Conservation (phyloP, 2,888 invertebrate genomes). For the Helicoverpa assulta region DNA sequence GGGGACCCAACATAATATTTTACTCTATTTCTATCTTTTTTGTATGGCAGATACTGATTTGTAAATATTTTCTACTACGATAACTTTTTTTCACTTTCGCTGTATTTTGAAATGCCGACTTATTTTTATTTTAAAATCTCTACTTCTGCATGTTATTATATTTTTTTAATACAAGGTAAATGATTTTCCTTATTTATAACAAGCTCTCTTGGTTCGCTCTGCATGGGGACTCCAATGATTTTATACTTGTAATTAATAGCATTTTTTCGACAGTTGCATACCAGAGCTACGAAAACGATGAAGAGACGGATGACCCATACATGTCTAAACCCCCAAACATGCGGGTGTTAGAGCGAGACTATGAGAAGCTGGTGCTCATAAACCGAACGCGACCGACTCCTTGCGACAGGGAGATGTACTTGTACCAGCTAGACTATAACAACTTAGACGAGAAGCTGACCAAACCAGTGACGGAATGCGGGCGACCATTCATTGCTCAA, state of each 20-base stretch:
- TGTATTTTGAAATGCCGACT: conserved; percentile 4
- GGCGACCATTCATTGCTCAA: conserved; percentile 93
- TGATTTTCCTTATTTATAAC: conserved; percentile 8
- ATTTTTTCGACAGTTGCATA: conserved; percentile 74
- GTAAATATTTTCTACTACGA: not conserved
- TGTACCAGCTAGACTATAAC: conserved; percentile 88
- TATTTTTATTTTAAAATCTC: conserved; percentile 9
- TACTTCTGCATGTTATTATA: conserved; percentile 48
- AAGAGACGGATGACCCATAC: conserved; percentile 81
- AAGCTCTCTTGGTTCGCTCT: conserved; percentile 39
- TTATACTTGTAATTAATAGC: conserved; percentile 11
- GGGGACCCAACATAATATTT: not conserved
- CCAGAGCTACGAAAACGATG: conserved; percentile 87
- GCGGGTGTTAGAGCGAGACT: conserved; percentile 88
- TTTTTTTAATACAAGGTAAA: conserved; percentile 3
- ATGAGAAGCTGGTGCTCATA: conserved; percentile 92
- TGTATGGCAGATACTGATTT: not conserved
- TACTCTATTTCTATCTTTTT: conserved; percentile 11
- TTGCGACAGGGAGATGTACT: conserved; percentile 94
- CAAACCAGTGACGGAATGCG: conserved; percentile 82
- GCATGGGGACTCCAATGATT: conserved; percentile 44
- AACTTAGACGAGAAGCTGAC: conserved; percentile 87
- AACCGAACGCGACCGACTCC: conserved; percentile 95
- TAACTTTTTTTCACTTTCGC: conserved; percentile 11
- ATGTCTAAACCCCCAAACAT: conserved; percentile 82